Evolutionary conservation across 2,797 vertebrate species (phyloP).

Genomic region (Premnoplex brunnescens): DNA sequence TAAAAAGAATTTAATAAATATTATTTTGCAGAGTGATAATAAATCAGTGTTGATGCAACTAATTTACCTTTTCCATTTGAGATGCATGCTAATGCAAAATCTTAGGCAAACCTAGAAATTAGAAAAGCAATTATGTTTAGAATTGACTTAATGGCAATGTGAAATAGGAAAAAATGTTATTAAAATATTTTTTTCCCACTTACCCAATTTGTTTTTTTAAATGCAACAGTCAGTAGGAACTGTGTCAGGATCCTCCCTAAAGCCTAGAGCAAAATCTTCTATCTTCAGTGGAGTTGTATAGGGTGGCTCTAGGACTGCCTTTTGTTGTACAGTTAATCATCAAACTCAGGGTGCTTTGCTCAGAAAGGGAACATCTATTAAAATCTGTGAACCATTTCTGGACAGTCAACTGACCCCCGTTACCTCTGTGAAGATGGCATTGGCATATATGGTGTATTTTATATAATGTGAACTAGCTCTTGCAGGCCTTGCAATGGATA

Average conservation of each 20-base stretch:
- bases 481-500: rapidly evolving
- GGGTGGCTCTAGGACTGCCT: neutral
- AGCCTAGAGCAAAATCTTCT: neutral
- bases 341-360: neutral
- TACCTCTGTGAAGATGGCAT: neutral
- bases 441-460: neutral
- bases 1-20: neutral
- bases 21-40: neutral
- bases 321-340: neutral
- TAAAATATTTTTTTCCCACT: neutral
- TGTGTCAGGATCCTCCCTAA: neutral
- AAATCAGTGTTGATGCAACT: neutral
- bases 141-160: neutral
- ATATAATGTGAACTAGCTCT: rapidly evolving
- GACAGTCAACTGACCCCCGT: neutral
- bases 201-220: neutral
- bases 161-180: neutral
- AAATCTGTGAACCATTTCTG: neutral
- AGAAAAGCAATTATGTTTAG: neutral
- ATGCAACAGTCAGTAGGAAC: neutral
- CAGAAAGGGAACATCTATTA: neutral
- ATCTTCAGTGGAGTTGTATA: neutral
- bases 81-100: neutral
- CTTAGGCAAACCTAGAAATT: neutral
- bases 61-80: neutral